Evolutionary conservation across 2,888 invertebrate species (phyloP), one percentile per base, ranked within the genome.

Genomic region (Heliconius hortense): DNA sequence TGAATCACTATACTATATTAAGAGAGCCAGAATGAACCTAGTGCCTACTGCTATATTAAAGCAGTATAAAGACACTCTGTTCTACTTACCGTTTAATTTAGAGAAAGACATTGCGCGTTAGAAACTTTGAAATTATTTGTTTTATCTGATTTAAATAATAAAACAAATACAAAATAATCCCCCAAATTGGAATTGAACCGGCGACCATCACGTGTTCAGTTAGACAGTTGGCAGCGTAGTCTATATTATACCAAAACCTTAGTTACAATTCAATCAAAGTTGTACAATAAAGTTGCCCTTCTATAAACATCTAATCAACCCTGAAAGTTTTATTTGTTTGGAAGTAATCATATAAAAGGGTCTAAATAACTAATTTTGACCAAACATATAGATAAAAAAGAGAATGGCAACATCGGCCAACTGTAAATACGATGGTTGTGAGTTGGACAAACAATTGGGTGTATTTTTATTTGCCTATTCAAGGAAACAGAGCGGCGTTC

Each of bases 181-280:
- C 4, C n/a, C 35, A n/a, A n/a, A 0, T n/a, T 21, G 21, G 26
- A 28, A 15, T 64, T 39, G 64, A 64, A 64, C 35, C 24, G 4
- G 39, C 21, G n/a, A 31, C 64, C 11, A n/a, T 13, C n/a, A 18
- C 26, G 8, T 48, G 13, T 26, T 18, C 15, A 10, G 48, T 3
- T 53, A 68, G 1, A 26, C 18, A 10, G 28, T 28, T 18, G 13
- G 8, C 21, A 60, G 5, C 24, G 15, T 60, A 71, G 60, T 60
- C 21, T 5, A 39, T 71, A 60, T 39, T 71, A 71, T 26, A 59
- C 39, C 39, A 71, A 71, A 70, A 24, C 59, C 60, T 24, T 71
- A 35, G 43, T 71, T 86, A 86, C 86, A 87, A 87, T 87, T 88
- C 87, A 89, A 89, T 90, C 89, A 88, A 89, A 90, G 84, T 89